Evolutionary conservation across 1,140 invertebrate genomes (phyloP), one percentile per base, ranked within the genome.

Genomic region (Bombus turneri): DNA sequence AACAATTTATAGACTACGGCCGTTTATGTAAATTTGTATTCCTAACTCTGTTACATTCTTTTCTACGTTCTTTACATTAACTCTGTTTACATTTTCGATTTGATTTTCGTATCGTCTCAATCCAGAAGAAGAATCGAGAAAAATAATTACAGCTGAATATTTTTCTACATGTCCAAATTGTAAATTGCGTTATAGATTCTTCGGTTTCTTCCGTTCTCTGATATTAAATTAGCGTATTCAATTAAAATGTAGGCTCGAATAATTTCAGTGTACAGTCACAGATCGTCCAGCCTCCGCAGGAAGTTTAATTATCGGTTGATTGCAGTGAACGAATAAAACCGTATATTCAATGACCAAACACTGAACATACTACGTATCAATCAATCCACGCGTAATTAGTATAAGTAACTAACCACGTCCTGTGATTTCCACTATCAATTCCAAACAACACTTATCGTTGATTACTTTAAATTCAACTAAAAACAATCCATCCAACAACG

Each of bases 271-370:
- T 13, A 3, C 39, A 57, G 74, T 76, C 53, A 57, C 31, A 76
- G 53, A 76, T 59, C 74, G 37, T 9, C 13, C 74, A 59, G 53
- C 31, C 74, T 59, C 53, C 13, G 53, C 53, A 76, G 74, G 74
- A 76, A 76, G 74, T 76, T 76, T 76, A 76, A 76, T 76, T 76
- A 59, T 76, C 53, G 25, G 74, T 76, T 76, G 74, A 76, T 76
- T 76, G 74, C 74, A 76, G 74, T 15, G 28, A 39, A 39, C 74
- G 74, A 39, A 59, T 76, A 59, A 76, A 59, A 76, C 25, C 43
- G 41, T 73, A 41, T 73, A 43, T 43, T 31, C 71, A 73, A 47
- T 31, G 71, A 12, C 13, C 12, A 76, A 76, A 76, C 74, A 39
- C 39, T 28, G 74, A 39, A 37, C 34, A 22, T 43, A 1, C 41